Percentiles rank a stretch among this genome's conserved stretches.
These are phyloP conservation scores for Tortrix viridana DNA, from an alignment of 2,888 invertebrate species.

Conservation along the genomic window DNA sequence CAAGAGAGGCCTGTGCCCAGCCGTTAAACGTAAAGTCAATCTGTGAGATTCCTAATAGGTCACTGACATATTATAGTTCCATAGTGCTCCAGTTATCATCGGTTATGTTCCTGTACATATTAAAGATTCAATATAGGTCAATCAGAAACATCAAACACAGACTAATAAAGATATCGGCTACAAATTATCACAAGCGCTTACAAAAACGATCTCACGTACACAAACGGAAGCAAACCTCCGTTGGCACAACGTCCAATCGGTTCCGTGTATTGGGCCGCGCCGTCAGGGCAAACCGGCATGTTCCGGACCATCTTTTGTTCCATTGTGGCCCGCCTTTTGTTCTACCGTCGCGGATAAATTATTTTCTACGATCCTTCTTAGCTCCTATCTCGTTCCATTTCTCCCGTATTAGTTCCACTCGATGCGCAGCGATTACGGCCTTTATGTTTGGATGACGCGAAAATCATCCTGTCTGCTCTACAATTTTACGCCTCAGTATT, in stretches of 20 bases:
- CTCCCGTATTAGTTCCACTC: conserved; percentile 82
- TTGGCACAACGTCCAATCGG: conserved; percentile 73
- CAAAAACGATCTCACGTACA: conserved; percentile 56
- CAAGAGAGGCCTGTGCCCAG: too few relatives aligned
- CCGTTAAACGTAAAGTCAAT: too few relatives aligned
- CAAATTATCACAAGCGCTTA: not conserved
- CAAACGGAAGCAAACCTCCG: conserved; percentile 56
- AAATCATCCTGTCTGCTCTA: conserved; percentile 77
- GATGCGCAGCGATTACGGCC: conserved; percentile 82
- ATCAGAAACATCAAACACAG: too few relatives aligned
- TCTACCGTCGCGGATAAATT: conserved; percentile 80
- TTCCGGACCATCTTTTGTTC: conserved; percentile 77
- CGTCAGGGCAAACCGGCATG: conserved; percentile 73
- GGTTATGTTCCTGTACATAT: too few relatives aligned
- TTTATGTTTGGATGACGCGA: conserved; percentile 82
- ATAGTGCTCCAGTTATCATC: too few relatives aligned
- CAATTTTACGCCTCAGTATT: conserved; percentile 79
- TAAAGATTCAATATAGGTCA: too few relatives aligned
- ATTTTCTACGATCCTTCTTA: conserved; percentile 81
- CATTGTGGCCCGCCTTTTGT: conserved; percentile 77
- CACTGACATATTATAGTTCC: too few relatives aligned
- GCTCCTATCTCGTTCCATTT: conserved; percentile 81
- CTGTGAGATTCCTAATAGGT: too few relatives aligned
- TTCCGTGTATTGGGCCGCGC: conserved; percentile 72
- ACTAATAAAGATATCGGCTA: too few relatives aligned